phyloP scores from a whole-genome alignment of 1,140 invertebrate genomes.

The Drosophila lacertosa region DNA sequence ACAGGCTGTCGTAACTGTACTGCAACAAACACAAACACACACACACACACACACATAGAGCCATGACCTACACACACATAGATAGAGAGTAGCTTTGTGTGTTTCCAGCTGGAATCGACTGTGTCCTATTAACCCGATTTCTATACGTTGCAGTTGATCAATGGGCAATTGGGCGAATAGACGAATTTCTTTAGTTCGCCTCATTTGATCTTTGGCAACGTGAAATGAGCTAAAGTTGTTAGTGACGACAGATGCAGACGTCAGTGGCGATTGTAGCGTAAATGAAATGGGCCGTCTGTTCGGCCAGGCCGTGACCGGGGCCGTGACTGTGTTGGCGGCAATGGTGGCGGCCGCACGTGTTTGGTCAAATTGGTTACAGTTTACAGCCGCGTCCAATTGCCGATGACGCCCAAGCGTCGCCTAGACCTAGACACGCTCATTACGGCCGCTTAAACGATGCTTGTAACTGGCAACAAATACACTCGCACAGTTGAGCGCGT shows the following conservation, averaged over 20 bases:
- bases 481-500: not conserved
- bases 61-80: slow-evolving; percentile 51
- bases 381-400: slow-evolving; percentile 49
- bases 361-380: slow-evolving; percentile 58
- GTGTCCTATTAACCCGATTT: slow-evolving; percentile 43
- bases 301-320: not conserved
- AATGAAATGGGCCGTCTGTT: slow-evolving; percentile 7
- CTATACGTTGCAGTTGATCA: slow-evolving; percentile 29
- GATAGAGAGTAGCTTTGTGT: slow-evolving; percentile 2
- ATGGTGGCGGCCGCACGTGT: slow-evolving; percentile 34
- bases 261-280: not conserved
- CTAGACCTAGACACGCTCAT: slow-evolving; percentile 41
- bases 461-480: slow-evolving; percentile 4
- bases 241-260: slow-evolving; percentile 9
- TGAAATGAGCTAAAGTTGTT: not conserved
- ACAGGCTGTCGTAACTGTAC: slow-evolving; percentile 23
- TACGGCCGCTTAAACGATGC: slow-evolving; percentile 22
- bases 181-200: not conserved
- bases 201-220: slow-evolving; percentile 5
- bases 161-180: slow-evolving; percentile 10
- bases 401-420: slow-evolving; percentile 43
- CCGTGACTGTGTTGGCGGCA: not conserved
- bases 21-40: no score
- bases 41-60: slow-evolving; percentile 19
- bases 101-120: slow-evolving; percentile 17